Evolutionary conservation across 1,140 invertebrate species (phyloP).

Genomic region (Drosophila tristis): DNA sequence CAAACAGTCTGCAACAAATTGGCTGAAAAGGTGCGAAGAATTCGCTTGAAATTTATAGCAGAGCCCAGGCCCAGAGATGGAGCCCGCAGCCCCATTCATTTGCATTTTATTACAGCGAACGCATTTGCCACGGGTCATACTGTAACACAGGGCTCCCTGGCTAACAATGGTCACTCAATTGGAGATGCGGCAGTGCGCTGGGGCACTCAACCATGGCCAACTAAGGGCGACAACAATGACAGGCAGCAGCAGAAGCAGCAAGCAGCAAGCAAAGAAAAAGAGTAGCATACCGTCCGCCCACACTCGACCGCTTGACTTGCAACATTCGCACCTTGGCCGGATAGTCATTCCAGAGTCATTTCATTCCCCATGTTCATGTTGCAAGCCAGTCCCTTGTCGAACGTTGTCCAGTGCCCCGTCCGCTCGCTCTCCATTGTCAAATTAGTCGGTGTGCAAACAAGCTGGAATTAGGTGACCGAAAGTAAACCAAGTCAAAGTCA

Average conservation of each 20-base stretch:
- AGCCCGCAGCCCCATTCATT: conserved; percentile 65
- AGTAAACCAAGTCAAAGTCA: conserved; percentile 76
- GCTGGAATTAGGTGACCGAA: conserved; percentile 72
- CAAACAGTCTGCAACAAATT: conserved; percentile 65
- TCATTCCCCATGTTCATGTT: conserved; percentile 51
- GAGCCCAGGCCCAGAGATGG: conserved; percentile 17
- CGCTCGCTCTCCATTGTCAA: conserved; percentile 62
- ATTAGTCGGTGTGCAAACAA: conserved; percentile 70
- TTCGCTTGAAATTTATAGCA: conserved; percentile 48
- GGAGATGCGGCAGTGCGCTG: conserved; percentile 54
- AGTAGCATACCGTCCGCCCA: conserved; percentile 10
- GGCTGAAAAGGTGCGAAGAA: conserved; percentile 72
- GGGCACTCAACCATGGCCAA: conserved; percentile 68
- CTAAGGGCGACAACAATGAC: conserved; percentile 78
- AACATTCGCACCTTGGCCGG: conserved; percentile 62
- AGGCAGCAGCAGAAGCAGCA: conserved; percentile 28
- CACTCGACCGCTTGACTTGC: conserved; percentile 47
- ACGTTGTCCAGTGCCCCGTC: not conserved
- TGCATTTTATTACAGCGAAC: conserved; percentile 74
- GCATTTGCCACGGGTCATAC: conserved; percentile 82
- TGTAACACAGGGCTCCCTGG: conserved; percentile 63
- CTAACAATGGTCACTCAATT: conserved; percentile 78
- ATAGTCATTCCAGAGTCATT: not conserved
- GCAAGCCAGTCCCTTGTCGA: conserved; percentile 62
- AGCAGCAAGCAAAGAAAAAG: conserved; percentile 22